A percentile compares a stretch with the other conserved stretches of the same genome.
Evolutionary conservation across 2,113 vertebrate species (phyloP).

Genomic region (Mormyrus lacerda): DNA sequence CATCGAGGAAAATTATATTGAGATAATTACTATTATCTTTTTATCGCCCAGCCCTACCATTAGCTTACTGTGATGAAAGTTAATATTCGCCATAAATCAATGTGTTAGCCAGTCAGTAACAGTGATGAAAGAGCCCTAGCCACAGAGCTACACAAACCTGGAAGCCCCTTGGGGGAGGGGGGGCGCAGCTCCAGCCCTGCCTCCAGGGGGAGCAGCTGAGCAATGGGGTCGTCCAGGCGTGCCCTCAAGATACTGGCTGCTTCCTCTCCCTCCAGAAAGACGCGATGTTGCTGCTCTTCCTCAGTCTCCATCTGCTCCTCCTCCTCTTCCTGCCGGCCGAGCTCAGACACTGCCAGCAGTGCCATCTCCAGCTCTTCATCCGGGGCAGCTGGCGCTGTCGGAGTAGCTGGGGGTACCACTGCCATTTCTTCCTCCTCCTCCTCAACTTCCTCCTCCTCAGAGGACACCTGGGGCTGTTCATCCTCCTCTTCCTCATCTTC

Average conservation of each 20-base stretch:
- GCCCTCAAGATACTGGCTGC: not conserved
- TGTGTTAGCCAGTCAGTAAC: not conserved
- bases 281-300: conserved; percentile 31
- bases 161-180: conserved; percentile 35
- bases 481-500: conserved; percentile 40
- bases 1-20: not conserved
- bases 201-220: conserved; percentile 29
- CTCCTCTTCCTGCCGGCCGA: not conserved
- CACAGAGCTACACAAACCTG: conserved; percentile 40
- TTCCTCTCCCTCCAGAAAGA: conserved; percentile 31
- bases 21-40: not conserved
- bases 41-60: not conserved
- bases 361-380: conserved; percentile 43
- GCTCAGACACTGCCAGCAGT: conserved; percentile 37
- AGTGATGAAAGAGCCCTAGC: not conserved
- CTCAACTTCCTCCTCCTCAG: conserved; percentile 38
- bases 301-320: conserved; percentile 14
- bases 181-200: conserved; percentile 21
- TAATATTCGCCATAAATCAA: not conserved
- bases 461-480: not conserved
- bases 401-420: conserved; percentile 42
- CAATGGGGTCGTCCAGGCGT: conserved; percentile 24
- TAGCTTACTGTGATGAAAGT: not conserved
- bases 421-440: conserved; percentile 49
- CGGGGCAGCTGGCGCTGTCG: conserved; percentile 46